Base-by-base conservation (phyloP, 2,797 vertebrate species). In the Liparis tanakae region DNA sequence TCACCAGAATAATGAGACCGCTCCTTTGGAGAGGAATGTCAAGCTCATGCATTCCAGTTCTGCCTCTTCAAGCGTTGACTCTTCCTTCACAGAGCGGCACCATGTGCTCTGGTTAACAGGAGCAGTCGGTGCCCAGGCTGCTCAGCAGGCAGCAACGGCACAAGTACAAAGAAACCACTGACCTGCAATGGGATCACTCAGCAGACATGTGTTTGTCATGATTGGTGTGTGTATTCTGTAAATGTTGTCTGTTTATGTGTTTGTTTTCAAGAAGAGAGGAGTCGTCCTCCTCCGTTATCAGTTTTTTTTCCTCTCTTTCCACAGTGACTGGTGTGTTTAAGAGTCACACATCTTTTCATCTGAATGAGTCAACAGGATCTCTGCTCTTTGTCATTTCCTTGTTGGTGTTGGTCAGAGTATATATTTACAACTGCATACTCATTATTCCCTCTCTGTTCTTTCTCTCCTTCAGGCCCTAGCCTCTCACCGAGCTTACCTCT, bases 401-500 rank as follows among this genome's bases (percentile, higher is more conserved):
- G 67, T 73, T 73, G 34, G 63, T 54, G 72, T 70, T 63, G 22
- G 68, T 54, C 54, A 48, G 10, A 72, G 79, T 72, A 72, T 81
- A 53, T 79, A 78, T 79, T 88, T 88, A 85, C 67, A 71, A 70
- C 76, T 44, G 78, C 79, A 30, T 75, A 7, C 76, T 90, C 66
- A 85, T 88, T 82, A 85, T 85, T 85, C 61, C 59, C 64, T 61
- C 61, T 83, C 25, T 85, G 36, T 76, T 76, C 76, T 84, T 17
- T 51, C 46, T 70, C 22, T 69, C 82, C 41, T 77, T 20, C 82
- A 98, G 97, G 96, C 96, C 18, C 92, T 98, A 4, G 95, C 97
- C 4, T 94, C 96, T 85, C 96, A 97, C 85, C 93, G 97, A 5
- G 95, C 91, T 55, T 98, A 97, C 93, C 95, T 98, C 33, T 71